Base-by-base conservation (phyloP, 2,797 vertebrate genomes). In the Hippopotamyrus pictus region DNA sequence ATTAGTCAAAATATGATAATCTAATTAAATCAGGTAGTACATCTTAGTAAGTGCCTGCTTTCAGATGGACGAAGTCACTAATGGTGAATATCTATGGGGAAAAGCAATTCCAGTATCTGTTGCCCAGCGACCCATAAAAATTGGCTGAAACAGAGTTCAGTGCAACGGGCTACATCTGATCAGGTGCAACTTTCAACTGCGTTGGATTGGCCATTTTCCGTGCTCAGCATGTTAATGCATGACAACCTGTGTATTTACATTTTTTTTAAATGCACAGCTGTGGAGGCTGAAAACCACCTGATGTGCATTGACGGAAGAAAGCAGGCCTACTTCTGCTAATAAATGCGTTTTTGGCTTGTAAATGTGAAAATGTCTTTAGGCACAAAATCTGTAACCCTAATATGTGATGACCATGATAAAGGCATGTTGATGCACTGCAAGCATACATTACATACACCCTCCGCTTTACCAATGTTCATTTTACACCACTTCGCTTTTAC, bases 11-110 rank as follows among this genome's bases (percentile, higher is more conserved):
- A 53, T 19, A 41, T 83, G 33, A 54, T 59, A 44, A 57, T 88
- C 51, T 82, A 88, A 88, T 83, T 73, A 88, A 88, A 82, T 79
- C 46, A 44, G 51, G 79, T 59, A 59, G 73, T 41, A 17, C 44
- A 59, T 25, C 73, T 54, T 12, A 6, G 69, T 46, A 51, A 82
- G 73, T 44, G 73, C 9, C 73, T 57, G 51, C 37, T 14, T 12
- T 57, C 25, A 7, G 53, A 83, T 12, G 37, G 17, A 25, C 53
- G 1, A 19, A 25, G n/a, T 46, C n/a, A 22, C 25, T 76, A 59
- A 88, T 88, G 73, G 19, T 22, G 51, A 48, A 57, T 82, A 7
- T 88, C 19, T 88, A 19, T 88, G 62, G 25, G 22, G 33, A 88
- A 57, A 44, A 51, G 50, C 51, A 53, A 8, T 76, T 73, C 29